Conservation (phyloP, 2,797 vertebrate genomes). For the Paedocypris micromegethes region DNA sequence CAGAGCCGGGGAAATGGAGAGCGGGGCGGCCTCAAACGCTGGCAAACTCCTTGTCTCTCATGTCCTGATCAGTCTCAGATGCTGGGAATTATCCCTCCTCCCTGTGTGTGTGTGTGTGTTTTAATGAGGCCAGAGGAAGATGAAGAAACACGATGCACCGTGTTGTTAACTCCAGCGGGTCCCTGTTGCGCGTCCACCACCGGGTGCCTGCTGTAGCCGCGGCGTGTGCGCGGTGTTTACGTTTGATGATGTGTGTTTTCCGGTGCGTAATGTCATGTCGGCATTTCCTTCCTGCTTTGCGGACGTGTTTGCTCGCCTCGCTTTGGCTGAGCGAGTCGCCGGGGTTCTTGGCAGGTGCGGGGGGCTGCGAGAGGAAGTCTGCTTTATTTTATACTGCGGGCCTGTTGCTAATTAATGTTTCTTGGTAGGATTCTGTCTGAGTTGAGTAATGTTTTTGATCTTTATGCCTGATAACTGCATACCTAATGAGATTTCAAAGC, state of each 20-base stretch:
- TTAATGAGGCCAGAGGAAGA: slow-evolving; percentile 46
- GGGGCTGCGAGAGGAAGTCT: slow-evolving; percentile 89
- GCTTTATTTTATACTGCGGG: slow-evolving; percentile 87
- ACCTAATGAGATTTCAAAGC: slow-evolving; percentile 99
- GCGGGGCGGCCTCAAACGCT: slow-evolving; percentile 29
- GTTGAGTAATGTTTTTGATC: slow-evolving; percentile 99
- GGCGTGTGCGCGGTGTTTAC: slow-evolving; percentile 15
- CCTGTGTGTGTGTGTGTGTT: slow-evolving; percentile 58
- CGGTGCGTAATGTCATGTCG: slow-evolving; percentile 43
- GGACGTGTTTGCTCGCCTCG: slow-evolving; percentile 15
- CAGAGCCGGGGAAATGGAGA: slow-evolving; percentile 37
- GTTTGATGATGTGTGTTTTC: slow-evolving; percentile 40
- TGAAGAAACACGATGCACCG: slow-evolving; percentile 17
- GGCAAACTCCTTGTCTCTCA: slow-evolving; percentile 60
- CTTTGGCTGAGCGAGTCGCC: slow-evolving; percentile 18
- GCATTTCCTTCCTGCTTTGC: slow-evolving; percentile 42
- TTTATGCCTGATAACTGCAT: slow-evolving; percentile 99
- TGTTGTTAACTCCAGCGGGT: slow-evolving; percentile 32
- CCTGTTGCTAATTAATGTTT: slow-evolving; percentile 99
- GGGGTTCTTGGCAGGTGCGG: slow-evolving; percentile 66
- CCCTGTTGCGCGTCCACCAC: slow-evolving; percentile 26
- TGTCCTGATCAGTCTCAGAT: slow-evolving; percentile 92
- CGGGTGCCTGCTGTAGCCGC: slow-evolving; percentile 20
- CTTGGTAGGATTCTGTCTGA: slow-evolving; percentile 99
- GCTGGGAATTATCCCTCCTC: slow-evolving; percentile 71